Evolutionary conservation across 64 coral and sea anemone species (phyloP).

Genomic region (Acropora yongei): DNA sequence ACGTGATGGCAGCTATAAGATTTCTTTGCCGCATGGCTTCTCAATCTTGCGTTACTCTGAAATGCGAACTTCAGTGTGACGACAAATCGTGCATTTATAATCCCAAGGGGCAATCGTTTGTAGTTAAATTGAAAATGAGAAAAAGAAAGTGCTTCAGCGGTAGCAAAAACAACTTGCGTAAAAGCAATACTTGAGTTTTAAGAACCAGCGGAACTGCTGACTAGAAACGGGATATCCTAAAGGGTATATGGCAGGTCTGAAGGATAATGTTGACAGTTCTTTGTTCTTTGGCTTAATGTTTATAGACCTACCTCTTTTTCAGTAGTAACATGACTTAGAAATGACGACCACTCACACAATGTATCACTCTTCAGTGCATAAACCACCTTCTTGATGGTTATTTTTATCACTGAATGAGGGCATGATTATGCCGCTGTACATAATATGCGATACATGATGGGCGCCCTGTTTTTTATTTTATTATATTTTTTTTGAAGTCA

Average conservation of each 20-base stretch:
- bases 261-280: background rate
- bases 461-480: too few species aligned
- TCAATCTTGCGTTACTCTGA: background rate
- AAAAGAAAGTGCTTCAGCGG: background rate
- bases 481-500: too few species aligned
- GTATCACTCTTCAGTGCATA: too few species aligned
- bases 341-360: too few species aligned
- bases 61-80: background rate
- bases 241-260: background rate
- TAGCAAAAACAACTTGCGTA: background rate
- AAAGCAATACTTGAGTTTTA: background rate
- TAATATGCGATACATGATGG: too few species aligned
- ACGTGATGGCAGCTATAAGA: background rate
- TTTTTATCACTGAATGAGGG: too few species aligned
- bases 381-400: too few species aligned
- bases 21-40: background rate
- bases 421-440: too few species aligned
- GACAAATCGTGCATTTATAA: background rate
- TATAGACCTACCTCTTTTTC: too few species aligned
- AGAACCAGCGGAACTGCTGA: background rate
- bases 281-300: background rate
- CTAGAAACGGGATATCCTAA: background rate
- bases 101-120: background rate
- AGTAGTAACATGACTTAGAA: too few species aligned
- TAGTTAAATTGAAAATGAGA: too few species aligned